These are phyloP conservation scores for Motacilla alba DNA, from an alignment of 2,113 vertebrate species.

Conservation along the genomic window DNA sequence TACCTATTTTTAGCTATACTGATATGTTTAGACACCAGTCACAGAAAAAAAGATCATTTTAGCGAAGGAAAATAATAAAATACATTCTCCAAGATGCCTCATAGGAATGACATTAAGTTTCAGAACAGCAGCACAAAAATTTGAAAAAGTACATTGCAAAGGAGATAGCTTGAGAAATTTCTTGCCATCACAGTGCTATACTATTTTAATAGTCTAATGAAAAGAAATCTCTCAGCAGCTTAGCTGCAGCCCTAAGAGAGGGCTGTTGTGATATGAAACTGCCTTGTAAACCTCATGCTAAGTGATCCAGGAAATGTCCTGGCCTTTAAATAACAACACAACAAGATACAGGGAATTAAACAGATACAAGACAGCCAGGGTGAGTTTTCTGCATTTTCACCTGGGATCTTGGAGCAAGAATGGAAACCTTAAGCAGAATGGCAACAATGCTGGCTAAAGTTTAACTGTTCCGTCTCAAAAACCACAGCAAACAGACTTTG, in stretches of 20 bases:
- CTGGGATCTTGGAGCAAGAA: not conserved
- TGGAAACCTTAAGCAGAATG: not conserved
- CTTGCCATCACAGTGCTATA: not conserved
- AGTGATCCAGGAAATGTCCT: not conserved
- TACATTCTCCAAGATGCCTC: not conserved
- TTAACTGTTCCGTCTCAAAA: not conserved
- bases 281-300: not conserved
- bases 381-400: not conserved
- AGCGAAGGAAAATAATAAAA: not conserved
- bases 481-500: not conserved
- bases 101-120: not conserved
- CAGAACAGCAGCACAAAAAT: not conserved
- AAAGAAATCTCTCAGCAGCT: not conserved
- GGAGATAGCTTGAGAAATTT: not conserved
- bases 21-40: not conserved
- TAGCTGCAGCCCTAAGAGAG: not conserved
- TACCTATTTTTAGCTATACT: not conserved
- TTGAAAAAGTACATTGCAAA: not conserved
- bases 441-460: not conserved
- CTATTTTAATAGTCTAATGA: not conserved
- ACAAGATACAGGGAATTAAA: not conserved
- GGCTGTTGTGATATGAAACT: not conserved
- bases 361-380: not conserved
- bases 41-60: not conserved
- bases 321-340: not conserved